phyloP scores from a whole-genome alignment of 2,113 vertebrate species.

The Morone chrysops region DNA sequence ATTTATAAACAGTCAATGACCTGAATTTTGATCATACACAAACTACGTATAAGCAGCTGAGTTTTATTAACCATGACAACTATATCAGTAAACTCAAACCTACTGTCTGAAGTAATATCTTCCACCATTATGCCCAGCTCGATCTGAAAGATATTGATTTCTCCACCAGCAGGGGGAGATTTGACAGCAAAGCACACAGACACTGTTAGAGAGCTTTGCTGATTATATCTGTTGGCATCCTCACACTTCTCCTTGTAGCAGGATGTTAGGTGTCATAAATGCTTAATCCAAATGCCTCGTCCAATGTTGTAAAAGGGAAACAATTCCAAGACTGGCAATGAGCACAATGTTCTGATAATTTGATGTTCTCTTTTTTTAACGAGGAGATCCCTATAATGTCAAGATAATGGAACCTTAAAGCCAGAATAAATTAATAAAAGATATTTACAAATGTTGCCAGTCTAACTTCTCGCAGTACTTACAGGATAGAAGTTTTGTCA shows the following conservation, averaged over 20 bases:
- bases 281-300: constrained; percentile 38
- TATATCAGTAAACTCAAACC: constrained; percentile 12
- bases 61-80: constrained; percentile 2
- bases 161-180: constrained; percentile 4
- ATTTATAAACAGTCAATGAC: background rate
- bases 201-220: constrained; percentile 29
- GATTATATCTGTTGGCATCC: constrained; percentile 54
- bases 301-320: constrained; percentile 26
- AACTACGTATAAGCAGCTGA: background rate
- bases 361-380: constrained; percentile 1
- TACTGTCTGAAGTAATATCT: constrained; percentile 33
- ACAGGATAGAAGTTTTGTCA: background rate
- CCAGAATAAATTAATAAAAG: background rate
- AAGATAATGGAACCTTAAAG: background rate
- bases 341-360: constrained; percentile 1
- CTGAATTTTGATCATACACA: constrained; percentile 7
- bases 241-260: constrained; percentile 26
- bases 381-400: background rate
- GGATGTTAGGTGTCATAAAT: constrained; percentile 49
- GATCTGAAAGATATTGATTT: constrained; percentile 31
- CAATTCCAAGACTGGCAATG: background rate
- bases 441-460: background rate
- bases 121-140: constrained; percentile 14
- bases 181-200: constrained; percentile 12
- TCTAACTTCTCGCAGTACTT: background rate